These are phyloP conservation scores for Nemapogon koenigi DNA, from an alignment of 2,888 invertebrate species.

Conservation along the genomic window DNA sequence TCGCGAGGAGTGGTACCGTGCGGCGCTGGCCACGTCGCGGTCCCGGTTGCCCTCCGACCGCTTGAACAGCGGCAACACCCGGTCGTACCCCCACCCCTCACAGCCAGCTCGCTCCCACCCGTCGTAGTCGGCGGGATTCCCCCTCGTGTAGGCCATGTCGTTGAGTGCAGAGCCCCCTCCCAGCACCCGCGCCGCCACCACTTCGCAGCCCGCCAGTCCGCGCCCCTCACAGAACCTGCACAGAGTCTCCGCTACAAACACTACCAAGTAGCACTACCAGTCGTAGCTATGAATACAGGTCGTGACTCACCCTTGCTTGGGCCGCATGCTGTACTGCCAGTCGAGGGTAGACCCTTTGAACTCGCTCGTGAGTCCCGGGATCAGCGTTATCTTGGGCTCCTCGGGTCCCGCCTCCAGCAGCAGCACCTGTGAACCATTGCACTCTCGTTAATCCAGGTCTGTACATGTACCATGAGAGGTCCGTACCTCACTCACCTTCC, in stretches of 20 bases:
- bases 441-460: too few species aligned
- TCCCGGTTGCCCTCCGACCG: slow-evolving; percentile 58
- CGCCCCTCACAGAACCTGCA: slow-evolving; percentile 49
- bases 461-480: too few species aligned
- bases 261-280: background rate
- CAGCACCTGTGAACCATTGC: slow-evolving; percentile 41
- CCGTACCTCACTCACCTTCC: slow-evolving; percentile 70
- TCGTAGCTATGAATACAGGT: background rate
- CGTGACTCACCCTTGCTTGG: slow-evolving; percentile 29
- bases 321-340: slow-evolving; percentile 83
- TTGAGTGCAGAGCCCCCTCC: slow-evolving; percentile 53
- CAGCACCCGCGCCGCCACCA: slow-evolving; percentile 47
- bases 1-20: slow-evolving; percentile 46
- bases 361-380: slow-evolving; percentile 74
- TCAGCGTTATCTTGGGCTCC: slow-evolving; percentile 73
- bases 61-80: slow-evolving; percentile 50
- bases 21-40: slow-evolving; percentile 49
- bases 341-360: slow-evolving; percentile 78
- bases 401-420: slow-evolving; percentile 83
- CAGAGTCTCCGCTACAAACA: slow-evolving; percentile 16
- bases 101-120: slow-evolving; percentile 51
- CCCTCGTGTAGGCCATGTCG: slow-evolving; percentile 54
- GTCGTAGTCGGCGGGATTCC: slow-evolving; percentile 52
- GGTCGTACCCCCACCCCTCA: slow-evolving; percentile 45
- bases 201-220: slow-evolving; percentile 36